A percentile compares a stretch with the other conserved stretches of the same genome.
phyloP scores from a whole-genome alignment of 2,888 invertebrate genomes.

The Boloria selene region DNA sequence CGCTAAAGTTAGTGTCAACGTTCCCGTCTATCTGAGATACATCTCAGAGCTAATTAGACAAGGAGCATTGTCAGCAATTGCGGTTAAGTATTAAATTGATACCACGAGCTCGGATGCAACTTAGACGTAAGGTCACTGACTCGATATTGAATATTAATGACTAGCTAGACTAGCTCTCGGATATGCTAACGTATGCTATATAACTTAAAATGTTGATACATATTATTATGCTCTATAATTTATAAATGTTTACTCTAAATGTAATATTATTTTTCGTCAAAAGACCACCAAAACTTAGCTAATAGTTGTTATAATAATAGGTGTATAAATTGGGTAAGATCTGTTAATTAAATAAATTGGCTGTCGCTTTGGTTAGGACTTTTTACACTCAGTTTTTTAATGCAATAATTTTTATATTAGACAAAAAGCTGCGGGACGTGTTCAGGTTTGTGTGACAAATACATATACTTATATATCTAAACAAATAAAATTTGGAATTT shows the following conservation, averaged over 20 bases:
- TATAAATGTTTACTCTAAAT: not conserved
- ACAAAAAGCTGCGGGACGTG: too few relatives aligned
- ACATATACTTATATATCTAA: too few relatives aligned
- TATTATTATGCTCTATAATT: too few relatives aligned
- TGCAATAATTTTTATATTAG: too few relatives aligned
- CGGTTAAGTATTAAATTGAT: constrained; percentile 29
- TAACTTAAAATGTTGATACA: too few relatives aligned
- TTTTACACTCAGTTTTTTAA: too few relatives aligned
- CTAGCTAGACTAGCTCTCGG: not conserved
- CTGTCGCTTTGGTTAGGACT: too few relatives aligned
- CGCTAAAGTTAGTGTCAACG: constrained; percentile 9
- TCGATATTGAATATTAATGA: constrained; percentile 16
- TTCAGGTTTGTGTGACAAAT: too few relatives aligned
- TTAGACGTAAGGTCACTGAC: constrained; percentile 24
- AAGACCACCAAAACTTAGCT: not conserved
- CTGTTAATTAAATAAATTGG: too few relatives aligned
- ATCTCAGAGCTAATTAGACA: constrained; percentile 34
- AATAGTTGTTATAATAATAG: too few relatives aligned
- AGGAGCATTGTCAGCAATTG: constrained; percentile 29
- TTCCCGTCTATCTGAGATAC: constrained; percentile 24
- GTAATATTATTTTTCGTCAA: not conserved
- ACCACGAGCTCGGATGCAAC: constrained; percentile 23
- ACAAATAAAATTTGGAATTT: too few relatives aligned
- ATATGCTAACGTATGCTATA: not conserved
- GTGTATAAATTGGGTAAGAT: too few relatives aligned